phyloP scores from a whole-genome alignment of 2,888 invertebrate genomes.

The Poecilobothrus nobilitatus region DNA sequence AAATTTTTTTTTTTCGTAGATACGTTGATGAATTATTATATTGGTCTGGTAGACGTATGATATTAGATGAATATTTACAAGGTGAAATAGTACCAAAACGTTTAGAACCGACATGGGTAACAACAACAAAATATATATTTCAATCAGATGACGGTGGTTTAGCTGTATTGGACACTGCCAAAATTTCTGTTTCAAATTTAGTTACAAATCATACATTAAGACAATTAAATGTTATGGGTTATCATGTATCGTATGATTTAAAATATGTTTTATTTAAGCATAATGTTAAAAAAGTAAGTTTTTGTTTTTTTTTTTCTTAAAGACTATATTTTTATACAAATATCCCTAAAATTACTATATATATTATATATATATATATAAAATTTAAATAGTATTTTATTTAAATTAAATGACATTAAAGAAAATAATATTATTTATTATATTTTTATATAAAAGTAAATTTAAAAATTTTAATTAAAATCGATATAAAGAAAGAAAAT shows the following conservation, averaged over 20 bases:
- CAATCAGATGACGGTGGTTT: slow-evolving; percentile 80
- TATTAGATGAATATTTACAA: slow-evolving; percentile 74
- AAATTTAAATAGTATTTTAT: too few species aligned
- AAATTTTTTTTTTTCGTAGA: slow-evolving; percentile 39
- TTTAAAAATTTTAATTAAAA: too few species aligned
- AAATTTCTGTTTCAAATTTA: slow-evolving; percentile 67
- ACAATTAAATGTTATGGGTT: slow-evolving; percentile 78
- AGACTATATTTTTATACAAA: neutral
- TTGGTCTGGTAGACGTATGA: slow-evolving; percentile 81
- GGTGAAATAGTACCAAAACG: slow-evolving; percentile 64
- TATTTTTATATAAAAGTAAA: too few species aligned
- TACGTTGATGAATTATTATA: slow-evolving; percentile 84
- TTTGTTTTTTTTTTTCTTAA: neutral
- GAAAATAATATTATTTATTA: too few species aligned
- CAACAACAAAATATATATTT: slow-evolving; percentile 73
- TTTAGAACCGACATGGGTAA: slow-evolving; percentile 73
- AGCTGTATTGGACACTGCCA: slow-evolving; percentile 67
- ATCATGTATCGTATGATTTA: slow-evolving; percentile 76
- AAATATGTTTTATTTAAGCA: slow-evolving; percentile 82
- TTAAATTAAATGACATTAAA: too few species aligned
- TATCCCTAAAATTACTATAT: neutral
- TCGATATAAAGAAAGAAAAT: too few species aligned
- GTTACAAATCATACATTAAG: slow-evolving; percentile 82
- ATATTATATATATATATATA: neutral
- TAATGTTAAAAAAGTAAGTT: slow-evolving; percentile 76